Evolutionary conservation across 2,113 vertebrate species (phyloP).

Genomic region (Aix galericulata): DNA sequence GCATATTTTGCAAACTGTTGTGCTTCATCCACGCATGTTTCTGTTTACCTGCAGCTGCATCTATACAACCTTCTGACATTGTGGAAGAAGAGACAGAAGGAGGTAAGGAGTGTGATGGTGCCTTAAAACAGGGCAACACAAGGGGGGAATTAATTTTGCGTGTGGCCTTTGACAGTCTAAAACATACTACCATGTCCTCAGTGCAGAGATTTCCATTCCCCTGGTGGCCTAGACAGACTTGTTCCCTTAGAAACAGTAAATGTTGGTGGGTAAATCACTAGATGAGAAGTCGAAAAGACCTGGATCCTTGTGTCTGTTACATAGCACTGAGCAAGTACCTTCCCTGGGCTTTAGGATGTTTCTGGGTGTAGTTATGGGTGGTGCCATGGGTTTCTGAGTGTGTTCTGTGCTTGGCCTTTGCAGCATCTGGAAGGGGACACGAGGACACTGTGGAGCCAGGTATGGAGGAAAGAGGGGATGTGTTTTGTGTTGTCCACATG

Average conservation of each 20-base stretch:
- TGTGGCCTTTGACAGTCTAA: background rate
- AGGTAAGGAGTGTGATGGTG: background rate
- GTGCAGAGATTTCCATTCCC: background rate
- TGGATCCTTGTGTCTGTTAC: background rate
- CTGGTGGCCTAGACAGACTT: background rate
- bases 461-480: background rate
- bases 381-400: accelerated
- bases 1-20: background rate
- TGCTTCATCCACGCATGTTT: background rate
- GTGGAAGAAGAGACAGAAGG: background rate
- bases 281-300: background rate
- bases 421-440: background rate
- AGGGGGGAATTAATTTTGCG: background rate
- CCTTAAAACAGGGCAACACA: background rate
- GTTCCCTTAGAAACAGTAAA: background rate
- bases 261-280: background rate
- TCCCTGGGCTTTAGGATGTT: background rate
- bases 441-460: background rate
- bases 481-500: background rate
- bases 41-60: background rate
- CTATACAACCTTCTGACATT: accelerated
- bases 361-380: background rate
- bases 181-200: background rate
- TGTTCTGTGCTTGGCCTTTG: background rate
- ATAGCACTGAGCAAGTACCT: background rate